Evolutionary conservation across 2,888 invertebrate species (phyloP).

Genomic region (Sminthurides aquaticus): DNA sequence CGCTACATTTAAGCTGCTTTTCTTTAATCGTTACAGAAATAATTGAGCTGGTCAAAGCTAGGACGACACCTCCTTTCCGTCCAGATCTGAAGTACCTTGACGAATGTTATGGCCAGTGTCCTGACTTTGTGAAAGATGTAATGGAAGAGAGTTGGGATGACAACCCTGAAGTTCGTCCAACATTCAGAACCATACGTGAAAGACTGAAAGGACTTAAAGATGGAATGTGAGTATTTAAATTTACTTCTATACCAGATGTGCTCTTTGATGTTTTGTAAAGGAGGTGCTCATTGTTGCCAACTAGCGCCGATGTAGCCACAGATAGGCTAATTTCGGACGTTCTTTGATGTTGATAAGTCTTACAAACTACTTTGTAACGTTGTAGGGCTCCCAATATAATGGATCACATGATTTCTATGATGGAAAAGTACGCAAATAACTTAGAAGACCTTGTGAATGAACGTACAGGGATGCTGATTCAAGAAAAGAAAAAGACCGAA

Average conservation of each 20-base stretch:
- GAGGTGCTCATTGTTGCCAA: no score
- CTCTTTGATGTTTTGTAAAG: no score
- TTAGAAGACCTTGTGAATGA: slow-evolving; percentile 89
- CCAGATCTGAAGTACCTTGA: slow-evolving; percentile 67
- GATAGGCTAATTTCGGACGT: no score
- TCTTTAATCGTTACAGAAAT: slow-evolving; percentile 62
- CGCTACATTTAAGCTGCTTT: no score
- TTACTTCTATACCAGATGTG: no score
- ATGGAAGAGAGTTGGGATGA: slow-evolving; percentile 78
- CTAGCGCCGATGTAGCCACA: no score
- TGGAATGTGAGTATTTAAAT: slow-evolving; percentile 79
- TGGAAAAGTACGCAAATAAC: slow-evolving; percentile 93
- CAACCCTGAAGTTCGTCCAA: slow-evolving; percentile 70
- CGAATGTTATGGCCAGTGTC: slow-evolving; percentile 63
- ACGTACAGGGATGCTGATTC: slow-evolving; percentile 76
- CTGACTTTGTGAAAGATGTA: slow-evolving; percentile 70
- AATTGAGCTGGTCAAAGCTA: slow-evolving; percentile 68
- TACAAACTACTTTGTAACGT: neutral
- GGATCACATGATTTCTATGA: slow-evolving; percentile 97
- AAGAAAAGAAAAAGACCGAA: slow-evolving; percentile 89
- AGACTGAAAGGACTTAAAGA: slow-evolving; percentile 76
- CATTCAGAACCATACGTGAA: slow-evolving; percentile 65
- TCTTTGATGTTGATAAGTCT: no score
- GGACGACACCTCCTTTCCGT: slow-evolving; percentile 67
- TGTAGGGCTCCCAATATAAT: slow-evolving; percentile 76